These are phyloP conservation scores for Neofelis nebulosa DNA, from an alignment of 2,113 vertebrate species.

Conservation along the genomic window DNA sequence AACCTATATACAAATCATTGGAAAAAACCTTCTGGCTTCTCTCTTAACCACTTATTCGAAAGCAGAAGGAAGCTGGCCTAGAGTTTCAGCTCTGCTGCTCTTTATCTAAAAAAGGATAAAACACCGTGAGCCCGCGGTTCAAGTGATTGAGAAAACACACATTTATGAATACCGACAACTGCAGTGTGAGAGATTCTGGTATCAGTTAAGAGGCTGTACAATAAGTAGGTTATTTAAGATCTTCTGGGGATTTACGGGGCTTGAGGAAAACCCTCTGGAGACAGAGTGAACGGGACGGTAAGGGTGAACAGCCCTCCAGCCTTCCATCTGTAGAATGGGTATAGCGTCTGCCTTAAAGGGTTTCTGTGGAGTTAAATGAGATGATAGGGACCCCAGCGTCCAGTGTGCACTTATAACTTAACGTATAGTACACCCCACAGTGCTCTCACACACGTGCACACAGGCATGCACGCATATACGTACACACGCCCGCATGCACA, in stretches of 20 bases:
- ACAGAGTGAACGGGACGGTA: not conserved
- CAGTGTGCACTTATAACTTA: accelerated
- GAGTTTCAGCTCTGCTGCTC: not conserved
- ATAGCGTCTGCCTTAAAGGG: accelerated
- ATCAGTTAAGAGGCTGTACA: not conserved
- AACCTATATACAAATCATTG: conserved; percentile 14
- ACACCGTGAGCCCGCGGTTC: accelerated
- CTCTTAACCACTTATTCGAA: conserved; percentile 5
- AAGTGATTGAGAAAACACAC: not conserved
- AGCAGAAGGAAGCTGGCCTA: conserved; percentile 64
- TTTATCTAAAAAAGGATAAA: not conserved
- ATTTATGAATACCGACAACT: accelerated
- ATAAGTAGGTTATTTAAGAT: accelerated
- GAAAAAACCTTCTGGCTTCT: conserved; percentile 62
- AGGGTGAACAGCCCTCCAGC: not conserved
- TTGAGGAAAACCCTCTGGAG: too few relatives aligned
- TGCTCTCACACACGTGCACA: accelerated
- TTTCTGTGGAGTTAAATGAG: not conserved
- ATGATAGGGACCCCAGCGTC: not conserved
- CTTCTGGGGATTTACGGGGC: accelerated
- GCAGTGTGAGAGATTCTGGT: accelerated
- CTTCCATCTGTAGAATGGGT: not conserved
- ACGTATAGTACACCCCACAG: not conserved
- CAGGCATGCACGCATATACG: accelerated
- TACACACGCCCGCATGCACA: not conserved